Evolutionary conservation across 2,888 invertebrate species (phyloP).

Genomic region (Aspidiotus rigidus): DNA sequence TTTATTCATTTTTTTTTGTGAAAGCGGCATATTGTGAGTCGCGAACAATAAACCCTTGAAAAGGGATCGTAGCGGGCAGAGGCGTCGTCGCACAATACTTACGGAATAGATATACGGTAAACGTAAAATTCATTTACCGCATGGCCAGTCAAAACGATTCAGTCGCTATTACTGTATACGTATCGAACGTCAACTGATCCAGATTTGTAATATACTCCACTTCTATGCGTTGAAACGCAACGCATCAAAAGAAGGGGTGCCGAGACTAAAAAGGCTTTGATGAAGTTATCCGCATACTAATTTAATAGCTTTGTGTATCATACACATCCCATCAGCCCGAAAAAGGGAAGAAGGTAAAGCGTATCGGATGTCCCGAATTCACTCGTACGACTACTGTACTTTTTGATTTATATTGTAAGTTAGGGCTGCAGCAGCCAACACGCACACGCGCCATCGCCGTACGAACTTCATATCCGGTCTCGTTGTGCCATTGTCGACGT

Average conservation of each 20-base stretch:
- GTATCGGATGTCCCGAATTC: slow-evolving; percentile 18
- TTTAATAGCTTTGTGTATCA: slow-evolving; percentile 31
- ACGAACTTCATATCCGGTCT: slow-evolving; percentile 27
- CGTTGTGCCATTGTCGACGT: slow-evolving; percentile 6
- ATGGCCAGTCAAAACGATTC: slow-evolving; percentile 6
- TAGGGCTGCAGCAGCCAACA: slow-evolving; percentile 14
- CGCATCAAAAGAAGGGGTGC: not conserved
- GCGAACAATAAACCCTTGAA: no score
- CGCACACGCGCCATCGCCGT: slow-evolving; percentile 11
- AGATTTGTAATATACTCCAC: not conserved
- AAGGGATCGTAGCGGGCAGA: no score
- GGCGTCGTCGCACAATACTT: no score
- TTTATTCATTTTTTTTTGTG: no score
- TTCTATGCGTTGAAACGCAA: not conserved
- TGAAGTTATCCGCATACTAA: slow-evolving; percentile 34
- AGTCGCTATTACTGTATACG: not conserved
- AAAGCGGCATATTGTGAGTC: no score
- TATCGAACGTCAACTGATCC: slow-evolving; percentile 2
- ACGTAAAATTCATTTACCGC: slow-evolving; percentile 10
- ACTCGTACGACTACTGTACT: slow-evolving; percentile 7
- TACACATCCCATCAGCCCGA: slow-evolving; percentile 6
- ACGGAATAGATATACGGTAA: no score
- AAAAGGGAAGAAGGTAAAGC: slow-evolving; percentile 21
- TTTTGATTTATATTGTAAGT: slow-evolving; percentile 23
- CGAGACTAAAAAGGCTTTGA: slow-evolving; percentile 21